These are phyloP conservation scores for Acanthacorydalis orientalis DNA, from an alignment of 2,888 invertebrate genomes.

Conservation along the genomic window DNA sequence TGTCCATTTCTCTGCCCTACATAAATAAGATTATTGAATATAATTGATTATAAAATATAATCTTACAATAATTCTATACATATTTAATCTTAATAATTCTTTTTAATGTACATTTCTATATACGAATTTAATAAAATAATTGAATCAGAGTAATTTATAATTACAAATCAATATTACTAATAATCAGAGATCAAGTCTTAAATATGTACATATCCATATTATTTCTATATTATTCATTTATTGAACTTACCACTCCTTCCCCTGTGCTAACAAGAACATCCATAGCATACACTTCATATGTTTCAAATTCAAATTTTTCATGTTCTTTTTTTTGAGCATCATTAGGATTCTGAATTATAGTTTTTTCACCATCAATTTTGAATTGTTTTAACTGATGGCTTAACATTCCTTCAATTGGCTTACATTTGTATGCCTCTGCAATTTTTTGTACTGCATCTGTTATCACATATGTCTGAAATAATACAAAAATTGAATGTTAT, in stretches of 20 bases:
- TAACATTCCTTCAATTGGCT: conserved; percentile 85
- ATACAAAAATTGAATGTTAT: neutral
- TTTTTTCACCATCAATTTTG: conserved; percentile 95
- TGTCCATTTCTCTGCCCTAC: conserved; percentile 79
- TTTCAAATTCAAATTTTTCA: conserved; percentile 89
- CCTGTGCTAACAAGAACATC: conserved; percentile 95
- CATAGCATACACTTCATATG: conserved; percentile 95
- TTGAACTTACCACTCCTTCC: conserved; percentile 62
- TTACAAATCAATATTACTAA: no score
- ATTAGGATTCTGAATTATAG: conserved; percentile 92
- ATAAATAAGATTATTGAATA: conserved; percentile 7
- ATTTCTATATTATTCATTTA: neutral
- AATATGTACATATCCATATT: no score
- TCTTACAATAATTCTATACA: no score
- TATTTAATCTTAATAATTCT: neutral
- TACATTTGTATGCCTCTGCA: conserved; percentile 84
- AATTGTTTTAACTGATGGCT: conserved; percentile 93
- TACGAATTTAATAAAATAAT: conserved; percentile 1
- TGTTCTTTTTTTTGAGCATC: conserved; percentile 95
- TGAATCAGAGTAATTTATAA: no score
- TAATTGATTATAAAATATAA: neutral
- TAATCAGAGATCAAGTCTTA: no score
- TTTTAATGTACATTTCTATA: neutral
- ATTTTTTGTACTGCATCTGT: conserved; percentile 89
- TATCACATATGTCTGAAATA: conserved; percentile 63